These are phyloP conservation scores for Nesogale talazaci DNA, from an alignment of 2,113 vertebrate species.

Conservation along the genomic window DNA sequence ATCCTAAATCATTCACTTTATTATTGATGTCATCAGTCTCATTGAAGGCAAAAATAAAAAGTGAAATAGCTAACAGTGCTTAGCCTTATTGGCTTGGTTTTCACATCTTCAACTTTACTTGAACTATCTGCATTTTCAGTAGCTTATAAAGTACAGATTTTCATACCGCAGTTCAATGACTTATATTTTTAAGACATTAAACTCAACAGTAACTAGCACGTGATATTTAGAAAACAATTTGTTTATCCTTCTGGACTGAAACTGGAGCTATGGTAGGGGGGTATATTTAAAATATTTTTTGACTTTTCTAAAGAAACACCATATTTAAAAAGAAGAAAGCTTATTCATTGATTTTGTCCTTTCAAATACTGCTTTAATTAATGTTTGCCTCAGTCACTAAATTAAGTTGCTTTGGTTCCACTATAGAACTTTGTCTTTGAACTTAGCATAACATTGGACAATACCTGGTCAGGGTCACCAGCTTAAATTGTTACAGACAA, in stretches of 20 bases:
- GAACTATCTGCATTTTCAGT: neutral
- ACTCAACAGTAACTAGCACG: neutral
- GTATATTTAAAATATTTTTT: constrained; percentile 34
- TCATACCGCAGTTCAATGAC: constrained; percentile 15
- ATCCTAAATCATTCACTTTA: neutral
- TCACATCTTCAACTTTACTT: constrained; percentile 19
- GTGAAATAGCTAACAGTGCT: neutral
- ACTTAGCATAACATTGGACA: constrained; percentile 70
- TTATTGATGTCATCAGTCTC: neutral
- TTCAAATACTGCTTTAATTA: constrained; percentile 51
- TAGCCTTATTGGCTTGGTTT: constrained; percentile 50
- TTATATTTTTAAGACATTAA: constrained; percentile 29
- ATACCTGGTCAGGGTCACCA: constrained; percentile 26
- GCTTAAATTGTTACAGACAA: too few relatives aligned
- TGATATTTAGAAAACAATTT: neutral
- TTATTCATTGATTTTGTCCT: constrained; percentile 39
- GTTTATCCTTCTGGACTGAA: constrained; percentile 33
- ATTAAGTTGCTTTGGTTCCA: constrained; percentile 74
- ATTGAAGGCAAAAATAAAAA: neutral
- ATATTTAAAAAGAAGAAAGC: neutral
- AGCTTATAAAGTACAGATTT: constrained; percentile 26
- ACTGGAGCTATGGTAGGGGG: neutral
- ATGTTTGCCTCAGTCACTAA: constrained; percentile 70
- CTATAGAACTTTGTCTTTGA: constrained; percentile 73
- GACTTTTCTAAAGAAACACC: constrained; percentile 37